A percentile compares a stretch with the other conserved stretches of the same genome.
phyloP scores from a whole-genome alignment of 2,888 invertebrate species.

The Drosophila tripunctata region DNA sequence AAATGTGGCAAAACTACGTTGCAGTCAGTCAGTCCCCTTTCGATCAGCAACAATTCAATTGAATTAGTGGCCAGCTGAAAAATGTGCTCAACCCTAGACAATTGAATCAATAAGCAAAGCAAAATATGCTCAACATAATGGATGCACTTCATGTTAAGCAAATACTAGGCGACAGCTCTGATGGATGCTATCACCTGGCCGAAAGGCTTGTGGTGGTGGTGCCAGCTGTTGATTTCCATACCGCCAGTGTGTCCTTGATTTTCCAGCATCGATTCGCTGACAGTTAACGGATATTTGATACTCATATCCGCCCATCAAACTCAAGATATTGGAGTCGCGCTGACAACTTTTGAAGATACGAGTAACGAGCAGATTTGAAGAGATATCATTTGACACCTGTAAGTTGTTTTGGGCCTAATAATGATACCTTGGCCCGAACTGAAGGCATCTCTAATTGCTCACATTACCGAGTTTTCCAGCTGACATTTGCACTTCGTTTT shows the following conservation, averaged over 20 bases:
- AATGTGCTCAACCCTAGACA: slow-evolving; percentile 44
- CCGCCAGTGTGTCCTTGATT: slow-evolving; percentile 6
- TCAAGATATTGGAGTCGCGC: slow-evolving; percentile 36
- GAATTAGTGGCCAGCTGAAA: slow-evolving; percentile 70
- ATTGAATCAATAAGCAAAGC: slow-evolving; percentile 39
- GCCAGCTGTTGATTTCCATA: slow-evolving; percentile 44
- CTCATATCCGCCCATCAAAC: slow-evolving; percentile 63
- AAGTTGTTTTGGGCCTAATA: slow-evolving; percentile 27
- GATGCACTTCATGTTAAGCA: slow-evolving; percentile 63
- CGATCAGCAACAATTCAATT: slow-evolving; percentile 45
- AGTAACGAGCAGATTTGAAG: not conserved
- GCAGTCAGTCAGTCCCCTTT: slow-evolving; percentile 35
- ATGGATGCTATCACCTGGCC: slow-evolving; percentile 67
- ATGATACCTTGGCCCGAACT: slow-evolving; percentile 53
- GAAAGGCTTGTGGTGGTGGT: slow-evolving; percentile 38
- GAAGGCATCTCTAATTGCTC: slow-evolving; percentile 66
- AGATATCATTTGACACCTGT: slow-evolving; percentile 67
- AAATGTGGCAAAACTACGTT: slow-evolving; percentile 37
- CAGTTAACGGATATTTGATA: slow-evolving; percentile 47
- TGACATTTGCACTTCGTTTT: slow-evolving; percentile 68
- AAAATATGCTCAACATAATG: slow-evolving; percentile 48
- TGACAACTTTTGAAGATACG: slow-evolving; percentile 35
- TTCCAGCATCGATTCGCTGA: not conserved
- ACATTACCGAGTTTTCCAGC: slow-evolving; percentile 61
- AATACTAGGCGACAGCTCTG: slow-evolving; percentile 48